Evolutionary conservation across 92 coral and sea anemone species (phyloP).

Genomic region (Muricea muricata): DNA sequence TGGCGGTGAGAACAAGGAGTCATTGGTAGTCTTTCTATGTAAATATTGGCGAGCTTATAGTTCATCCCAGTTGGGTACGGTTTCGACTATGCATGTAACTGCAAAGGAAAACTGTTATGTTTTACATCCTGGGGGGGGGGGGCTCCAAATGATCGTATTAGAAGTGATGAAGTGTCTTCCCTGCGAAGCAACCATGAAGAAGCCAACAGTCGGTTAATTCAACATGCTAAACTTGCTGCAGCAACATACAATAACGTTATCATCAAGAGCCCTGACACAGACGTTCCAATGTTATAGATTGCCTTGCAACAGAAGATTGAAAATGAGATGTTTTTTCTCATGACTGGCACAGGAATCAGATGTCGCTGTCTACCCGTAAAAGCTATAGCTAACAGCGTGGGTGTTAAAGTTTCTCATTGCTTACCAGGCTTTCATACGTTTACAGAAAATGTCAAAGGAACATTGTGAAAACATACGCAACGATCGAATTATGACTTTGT

Average conservation of each 20-base stretch:
- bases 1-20: constrained; percentile 59
- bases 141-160: constrained; percentile 5
- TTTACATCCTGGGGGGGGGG: constrained; percentile 20
- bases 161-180: too few species aligned
- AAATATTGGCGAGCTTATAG: too few species aligned
- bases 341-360: constrained; percentile 57
- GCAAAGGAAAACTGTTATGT: constrained; percentile 12
- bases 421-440: too few species aligned
- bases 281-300: constrained; percentile 28
- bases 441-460: background rate
- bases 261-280: too few species aligned
- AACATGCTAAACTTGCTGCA: too few species aligned
- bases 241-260: too few species aligned
- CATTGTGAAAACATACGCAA: too few species aligned
- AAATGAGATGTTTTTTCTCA: constrained; percentile 31
- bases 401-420: too few species aligned
- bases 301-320: constrained; percentile 45
- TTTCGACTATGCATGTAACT: too few species aligned
- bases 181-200: too few species aligned
- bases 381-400: constrained; percentile 41
- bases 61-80: constrained; percentile 3
- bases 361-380: constrained; percentile 33
- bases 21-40: constrained; percentile 58
- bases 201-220: too few species aligned
- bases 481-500: too few species aligned